Percentiles rank a stretch among this genome's conserved stretches.
Conservation (phyloP, 1,140 invertebrate species). For the Drosophila busckii region DNA sequence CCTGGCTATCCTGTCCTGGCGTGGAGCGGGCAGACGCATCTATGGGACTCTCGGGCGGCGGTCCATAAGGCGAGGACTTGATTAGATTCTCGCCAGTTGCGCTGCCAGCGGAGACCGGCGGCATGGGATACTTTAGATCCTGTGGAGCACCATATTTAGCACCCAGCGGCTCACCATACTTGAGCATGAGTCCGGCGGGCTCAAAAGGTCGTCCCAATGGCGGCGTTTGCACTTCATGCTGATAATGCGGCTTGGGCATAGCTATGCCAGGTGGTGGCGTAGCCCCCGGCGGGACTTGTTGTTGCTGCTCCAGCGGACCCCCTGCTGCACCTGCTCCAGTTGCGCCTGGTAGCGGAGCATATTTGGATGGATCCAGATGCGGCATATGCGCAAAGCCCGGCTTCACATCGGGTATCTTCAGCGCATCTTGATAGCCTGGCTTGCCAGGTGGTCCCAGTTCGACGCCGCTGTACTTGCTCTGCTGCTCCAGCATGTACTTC, state of each 20-base stretch:
- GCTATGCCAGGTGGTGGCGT: slow-evolving; percentile 66
- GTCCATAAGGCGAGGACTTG: slow-evolving; percentile 68
- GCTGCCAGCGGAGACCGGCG: slow-evolving; percentile 49
- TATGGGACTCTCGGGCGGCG: slow-evolving; percentile 71
- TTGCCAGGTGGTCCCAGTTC: slow-evolving; percentile 49
- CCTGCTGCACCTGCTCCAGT: slow-evolving; percentile 23
- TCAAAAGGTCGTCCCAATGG: slow-evolving; percentile 71
- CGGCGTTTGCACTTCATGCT: slow-evolving; percentile 71
- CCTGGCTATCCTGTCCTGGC: slow-evolving; percentile 77
- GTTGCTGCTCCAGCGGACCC: slow-evolving; percentile 42
- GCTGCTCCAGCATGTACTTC: slow-evolving; percentile 74
- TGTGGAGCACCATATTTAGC: slow-evolving; percentile 66
- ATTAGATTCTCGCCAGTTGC: slow-evolving; percentile 78
- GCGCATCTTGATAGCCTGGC: slow-evolving; percentile 54
- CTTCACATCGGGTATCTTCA: slow-evolving; percentile 74
- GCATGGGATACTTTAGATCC: slow-evolving; percentile 77
- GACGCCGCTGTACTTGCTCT: slow-evolving; percentile 61
- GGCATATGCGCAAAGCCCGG: slow-evolving; percentile 56
- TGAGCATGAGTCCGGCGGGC: slow-evolving; percentile 69
- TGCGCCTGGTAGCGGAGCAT: slow-evolving; percentile 39
- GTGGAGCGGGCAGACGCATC: slow-evolving; percentile 74
- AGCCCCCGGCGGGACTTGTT: slow-evolving; percentile 63
- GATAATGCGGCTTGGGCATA: slow-evolving; percentile 76
- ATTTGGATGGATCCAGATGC: slow-evolving; percentile 50
- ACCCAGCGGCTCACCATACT: slow-evolving; percentile 72